Evolutionary conservation across 2,113 vertebrate species (phyloP), one percentile per base, ranked within the genome.

Genomic region (Serinus canaria): DNA sequence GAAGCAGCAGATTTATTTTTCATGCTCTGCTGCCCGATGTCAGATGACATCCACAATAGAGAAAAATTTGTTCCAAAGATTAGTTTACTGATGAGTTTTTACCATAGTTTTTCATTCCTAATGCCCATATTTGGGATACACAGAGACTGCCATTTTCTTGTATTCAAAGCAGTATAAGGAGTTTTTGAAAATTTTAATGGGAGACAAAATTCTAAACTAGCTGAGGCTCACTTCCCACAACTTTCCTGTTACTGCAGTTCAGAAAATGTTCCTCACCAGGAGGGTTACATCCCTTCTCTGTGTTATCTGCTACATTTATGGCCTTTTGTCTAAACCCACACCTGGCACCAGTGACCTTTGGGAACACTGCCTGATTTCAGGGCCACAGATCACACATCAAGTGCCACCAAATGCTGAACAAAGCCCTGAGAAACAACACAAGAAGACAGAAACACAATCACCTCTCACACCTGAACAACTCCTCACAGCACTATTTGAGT

Each of bases 1-100:
- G 78, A 91, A 79, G 87, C 46, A 92, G 78, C 59, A 83, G 84
- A 85, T 85, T 92, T 80, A 82, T 83, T 95, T 91, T 94, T 89
- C 95, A 92, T 2, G 11, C 70, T 89, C 67, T 66, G 74, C 78
- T 92, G 94, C 90, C 75, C 70, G 82, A 86, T 95, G 87, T 92
- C 94, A 95, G 94, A n/a, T 83, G 95, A 76, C 70, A 69, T 23
- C 15, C 84, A 91, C 74, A 87, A 73, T n/a, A 66, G 63, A 91
- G 70, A 70, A 87, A 91, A 91, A 95, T 41, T 91, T 1, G 78
- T 90, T 95, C 77, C 67, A 33, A 69, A 91, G 78, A 95, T 95
- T 83, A 96, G 89, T 87, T 92, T 93, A 79, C 78, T 95, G 78
- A 85, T 95, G 81, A 82, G 83, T 64, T 95, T 95, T 80, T 77